Evolutionary conservation across 2,113 vertebrate genomes (phyloP).

Genomic region (Tachysurus fulvidraco): DNA sequence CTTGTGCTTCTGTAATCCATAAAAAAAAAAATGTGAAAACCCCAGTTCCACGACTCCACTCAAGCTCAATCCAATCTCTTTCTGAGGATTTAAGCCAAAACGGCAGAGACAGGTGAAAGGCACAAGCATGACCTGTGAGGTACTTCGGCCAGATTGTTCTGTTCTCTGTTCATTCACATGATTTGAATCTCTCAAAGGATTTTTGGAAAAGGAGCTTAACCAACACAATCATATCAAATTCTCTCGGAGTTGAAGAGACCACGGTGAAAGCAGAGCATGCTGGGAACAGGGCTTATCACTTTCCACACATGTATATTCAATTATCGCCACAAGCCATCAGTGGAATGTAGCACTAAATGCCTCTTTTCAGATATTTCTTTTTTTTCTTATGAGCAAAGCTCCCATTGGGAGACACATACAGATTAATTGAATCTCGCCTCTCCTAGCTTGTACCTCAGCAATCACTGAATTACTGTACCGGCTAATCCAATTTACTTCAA

Average conservation of each 20-base stretch:
- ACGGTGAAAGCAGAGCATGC: slow-evolving; percentile 61
- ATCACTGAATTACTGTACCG: slow-evolving; percentile 53
- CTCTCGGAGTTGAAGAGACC: slow-evolving; percentile 55
- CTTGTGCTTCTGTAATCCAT: slow-evolving; percentile 1
- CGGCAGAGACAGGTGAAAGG: slow-evolving; percentile 5
- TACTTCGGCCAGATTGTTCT: not conserved
- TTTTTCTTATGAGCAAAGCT: slow-evolving; percentile 1
- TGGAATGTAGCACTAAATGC: slow-evolving; percentile 49
- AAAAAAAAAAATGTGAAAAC: not conserved
- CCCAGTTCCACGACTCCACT: not conserved
- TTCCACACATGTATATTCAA: slow-evolving; percentile 59
- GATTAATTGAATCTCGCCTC: slow-evolving; percentile 54
- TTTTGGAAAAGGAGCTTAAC: slow-evolving; percentile 47
- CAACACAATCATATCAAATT: slow-evolving; percentile 62
- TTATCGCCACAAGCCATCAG: slow-evolving; percentile 61
- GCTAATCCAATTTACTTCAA: slow-evolving; percentile 53
- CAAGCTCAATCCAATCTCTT: not conserved
- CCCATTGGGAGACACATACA: slow-evolving; percentile 33
- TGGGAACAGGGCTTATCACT: slow-evolving; percentile 67
- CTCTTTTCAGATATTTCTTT: slow-evolving; percentile 44
- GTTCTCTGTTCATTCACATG: not conserved
- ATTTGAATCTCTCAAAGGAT: slow-evolving; percentile 45
- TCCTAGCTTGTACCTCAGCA: slow-evolving; percentile 44
- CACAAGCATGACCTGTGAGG: not conserved
- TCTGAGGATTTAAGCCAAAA: not conserved